These are phyloP conservation scores for Oikopleura albicans DNA, from an alignment of 23 tunicate species.

Conservation along the genomic window DNA sequence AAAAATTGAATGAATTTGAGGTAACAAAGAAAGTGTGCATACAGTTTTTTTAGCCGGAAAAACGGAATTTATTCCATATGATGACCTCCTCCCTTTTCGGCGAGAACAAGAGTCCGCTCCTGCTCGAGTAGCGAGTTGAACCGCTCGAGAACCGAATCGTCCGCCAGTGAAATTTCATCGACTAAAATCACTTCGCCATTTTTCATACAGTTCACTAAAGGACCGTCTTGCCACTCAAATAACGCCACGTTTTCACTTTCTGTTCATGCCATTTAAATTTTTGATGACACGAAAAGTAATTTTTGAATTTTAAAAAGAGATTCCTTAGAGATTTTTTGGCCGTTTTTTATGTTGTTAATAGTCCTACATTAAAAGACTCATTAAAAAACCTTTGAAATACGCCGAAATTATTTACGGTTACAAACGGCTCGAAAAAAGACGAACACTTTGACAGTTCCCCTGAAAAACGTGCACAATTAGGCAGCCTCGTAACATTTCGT, in stretches of 20 bases:
- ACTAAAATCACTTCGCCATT: slow-evolving; percentile 33
- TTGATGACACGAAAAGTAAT: too few species aligned
- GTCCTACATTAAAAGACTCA: too few species aligned
- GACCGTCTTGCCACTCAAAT: slow-evolving; percentile 93
- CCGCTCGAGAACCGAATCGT: slow-evolving; percentile 82
- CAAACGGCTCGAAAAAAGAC: too few species aligned
- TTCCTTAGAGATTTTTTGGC: too few species aligned
- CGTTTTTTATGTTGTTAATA: too few species aligned
- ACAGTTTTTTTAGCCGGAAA: background rate
- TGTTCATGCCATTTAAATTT: slow-evolving; percentile 9
- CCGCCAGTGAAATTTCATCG: slow-evolving; percentile 89
- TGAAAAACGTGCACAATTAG: too few species aligned
- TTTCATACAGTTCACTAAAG: slow-evolving; percentile 42
- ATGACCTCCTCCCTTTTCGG: slow-evolving; percentile 37
- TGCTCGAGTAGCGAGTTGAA: slow-evolving; percentile 73
- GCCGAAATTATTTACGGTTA: too few species aligned
- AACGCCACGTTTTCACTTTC: slow-evolving; percentile 17
- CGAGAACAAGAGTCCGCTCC: slow-evolving; percentile 50
- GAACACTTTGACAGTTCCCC: too few species aligned
- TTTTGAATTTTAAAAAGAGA: too few species aligned
- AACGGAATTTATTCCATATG: background rate
- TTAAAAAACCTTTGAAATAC: too few species aligned
- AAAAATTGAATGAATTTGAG: too few species aligned
- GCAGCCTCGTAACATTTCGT: too few species aligned
- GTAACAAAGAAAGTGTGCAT: background rate